Base-by-base conservation (phyloP, 2,888 invertebrate species). In the Tricholauxania praeusta region DNA sequence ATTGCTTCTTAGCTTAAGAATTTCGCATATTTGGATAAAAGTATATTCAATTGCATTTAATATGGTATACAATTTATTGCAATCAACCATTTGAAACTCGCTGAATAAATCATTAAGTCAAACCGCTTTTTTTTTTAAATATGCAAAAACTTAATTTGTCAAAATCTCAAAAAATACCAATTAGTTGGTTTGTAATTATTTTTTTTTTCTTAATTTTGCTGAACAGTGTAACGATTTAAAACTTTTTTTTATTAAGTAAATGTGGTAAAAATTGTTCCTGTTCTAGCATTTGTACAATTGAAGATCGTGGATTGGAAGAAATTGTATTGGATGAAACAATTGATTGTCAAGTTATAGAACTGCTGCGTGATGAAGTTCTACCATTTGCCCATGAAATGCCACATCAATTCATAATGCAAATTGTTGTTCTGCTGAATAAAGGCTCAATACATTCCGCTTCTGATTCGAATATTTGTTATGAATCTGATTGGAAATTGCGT, bases 401-500 rank as follows among this genome's bases (percentile, higher is more conserved):
- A 70, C 91, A 93, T 85, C 93, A 95, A 80, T 94, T 96, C 87
- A 92, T 93, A 80, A 91, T 94, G 82, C 91, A 93, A 85, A 92
- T 96, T 67, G 95, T 97, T 78, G 92, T 93, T 80, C 89, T 97
- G 77, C 88, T 96, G 72, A 95, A 96, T 86, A 92, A 93, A 82
- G 96, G 96, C 17, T 95, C 96, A 49, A 94, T 96, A 81, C 93
- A 94, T 88, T 93, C 94, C 17, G 93, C 93, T 0, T 90, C 91
- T 12, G 90, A 90, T 74, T 88, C 90, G 28, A 91, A 90, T 86
- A 89, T 90, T 68, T 89, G 89, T 82, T 93, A 92, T 78, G 96
- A 95, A 83, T 91, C 93, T 74, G 94, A 94, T 82, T 88, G 93
- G 76, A 93, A 95, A 75, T 90, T 97, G 78, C 89, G 98, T 19